Evolutionary conservation across 2,888 invertebrate genomes (phyloP), one percentile per base, ranked within the genome.

Genomic region (Phengaris alcon): DNA sequence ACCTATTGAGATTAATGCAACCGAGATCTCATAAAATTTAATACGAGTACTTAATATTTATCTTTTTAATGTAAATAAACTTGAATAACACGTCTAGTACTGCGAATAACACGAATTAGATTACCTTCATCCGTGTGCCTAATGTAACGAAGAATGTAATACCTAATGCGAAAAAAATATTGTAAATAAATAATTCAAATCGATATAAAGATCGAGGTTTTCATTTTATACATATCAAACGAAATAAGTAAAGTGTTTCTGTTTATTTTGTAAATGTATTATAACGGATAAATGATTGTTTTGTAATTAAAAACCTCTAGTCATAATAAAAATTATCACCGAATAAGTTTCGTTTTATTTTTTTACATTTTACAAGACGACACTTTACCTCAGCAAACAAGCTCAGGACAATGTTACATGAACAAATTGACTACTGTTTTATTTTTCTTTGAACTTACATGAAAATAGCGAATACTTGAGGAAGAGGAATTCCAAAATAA

Each of bases 271-370:
- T 88, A 84, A 87, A 83, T 84, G 79, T 84, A 83, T 80, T 81
- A n/a, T n/a, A 84, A 87, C 85, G 83, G 82, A 86, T 87, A 83
- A 87, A 85, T 83, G 84, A 87, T 91, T 90, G 88, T 92, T 95
- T 95, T 95, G 94, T 95, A 95, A 94, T 88, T 94, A 94, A 94
- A 94, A 93, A 94, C 95, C 94, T 95, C 95, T 95, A 95, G 95
- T 95, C 95, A 95, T 94, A 95, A 95, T 95, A 95, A 95, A 94
- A 90, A 89, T 90, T 90, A 90, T 90, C 90, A 92, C 85, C 83
- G 88, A 92, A 80, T 80, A 86, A 79, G 79, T 79, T 75, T 79
- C 77, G 83, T 35, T 83, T 88, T 88, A 87, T 77, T 84, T 86
- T 87, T 76, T 8, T 69, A 74, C 73, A 69, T 75, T 79, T 35